Conservation (phyloP, 2,797 vertebrate species). For the Podarcis siculus region DNA sequence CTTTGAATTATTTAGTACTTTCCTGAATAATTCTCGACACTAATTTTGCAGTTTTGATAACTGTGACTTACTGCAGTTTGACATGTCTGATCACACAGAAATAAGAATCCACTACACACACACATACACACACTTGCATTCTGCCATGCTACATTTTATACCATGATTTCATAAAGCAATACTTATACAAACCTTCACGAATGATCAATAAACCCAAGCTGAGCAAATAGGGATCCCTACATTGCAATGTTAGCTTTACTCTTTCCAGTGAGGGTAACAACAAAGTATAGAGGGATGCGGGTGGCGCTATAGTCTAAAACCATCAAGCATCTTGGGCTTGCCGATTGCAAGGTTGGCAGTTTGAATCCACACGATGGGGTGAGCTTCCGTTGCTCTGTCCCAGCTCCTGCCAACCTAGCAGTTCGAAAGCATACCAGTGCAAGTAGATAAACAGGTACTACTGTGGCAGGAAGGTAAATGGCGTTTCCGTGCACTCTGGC, state of each 20-base stretch:
- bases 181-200: background rate
- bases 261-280: background rate
- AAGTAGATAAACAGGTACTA: no score
- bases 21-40: conserved; percentile 3
- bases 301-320: no score
- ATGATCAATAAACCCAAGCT: background rate
- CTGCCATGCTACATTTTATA: rapidly evolving
- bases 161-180: background rate
- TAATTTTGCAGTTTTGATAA: conserved; percentile 23
- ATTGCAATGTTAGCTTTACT: background rate
- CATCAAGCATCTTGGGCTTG: no score
- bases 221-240: background rate
- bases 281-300: background rate
- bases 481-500: no score
- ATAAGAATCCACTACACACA: rapidly evolving
- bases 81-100: background rate
- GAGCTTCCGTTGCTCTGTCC: no score
- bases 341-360: no score
- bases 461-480: no score
- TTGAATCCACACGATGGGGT: no score
- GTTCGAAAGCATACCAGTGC: no score
- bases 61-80: background rate
- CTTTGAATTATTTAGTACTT: conserved; percentile 23
- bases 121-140: background rate
- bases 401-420: no score